Percentiles rank a stretch among this genome's conserved stretches.
phyloP scores from a whole-genome alignment of 2,113 vertebrate species.

The Fregata magnificens region DNA sequence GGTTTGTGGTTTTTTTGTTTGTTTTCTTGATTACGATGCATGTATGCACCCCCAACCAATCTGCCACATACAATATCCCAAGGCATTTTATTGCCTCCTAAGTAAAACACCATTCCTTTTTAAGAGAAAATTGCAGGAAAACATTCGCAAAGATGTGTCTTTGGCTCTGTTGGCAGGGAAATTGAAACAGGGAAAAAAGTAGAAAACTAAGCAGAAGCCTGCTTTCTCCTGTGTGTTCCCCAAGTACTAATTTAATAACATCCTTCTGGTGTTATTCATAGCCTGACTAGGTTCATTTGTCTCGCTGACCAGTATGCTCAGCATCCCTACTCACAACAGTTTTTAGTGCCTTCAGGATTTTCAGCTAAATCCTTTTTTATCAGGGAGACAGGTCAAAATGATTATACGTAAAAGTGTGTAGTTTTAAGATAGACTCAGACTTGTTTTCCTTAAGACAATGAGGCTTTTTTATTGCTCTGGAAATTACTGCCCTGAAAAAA shows the following conservation, averaged over 20 bases:
- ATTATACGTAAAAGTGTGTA: not conserved
- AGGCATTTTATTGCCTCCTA: not conserved
- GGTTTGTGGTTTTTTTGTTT: not conserved
- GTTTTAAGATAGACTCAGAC: not conserved
- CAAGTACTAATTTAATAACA: conserved; percentile 22
- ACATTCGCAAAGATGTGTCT: not conserved
- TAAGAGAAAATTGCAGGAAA: conserved; percentile 15
- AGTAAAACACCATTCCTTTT: conserved; percentile 28
- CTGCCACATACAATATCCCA: not conserved
- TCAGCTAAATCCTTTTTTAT: not conserved
- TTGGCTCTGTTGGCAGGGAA: not conserved
- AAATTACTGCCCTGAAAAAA: not conserved
- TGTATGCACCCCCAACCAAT: not conserved
- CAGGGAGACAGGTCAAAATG: not conserved
- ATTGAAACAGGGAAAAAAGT: not conserved
- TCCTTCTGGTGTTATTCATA: not conserved
- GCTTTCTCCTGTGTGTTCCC: not conserved
- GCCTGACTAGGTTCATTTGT: conserved; percentile 21
- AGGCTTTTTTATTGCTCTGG: not conserved
- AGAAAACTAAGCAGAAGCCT: not conserved
- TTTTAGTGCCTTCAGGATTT: not conserved
- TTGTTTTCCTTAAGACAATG: not conserved
- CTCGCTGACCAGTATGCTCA: conserved; percentile 2
- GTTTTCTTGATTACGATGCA: not conserved
- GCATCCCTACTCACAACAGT: not conserved